Evolutionary conservation across 2,888 invertebrate species (phyloP).

Genomic region (Folsomia candida): DNA sequence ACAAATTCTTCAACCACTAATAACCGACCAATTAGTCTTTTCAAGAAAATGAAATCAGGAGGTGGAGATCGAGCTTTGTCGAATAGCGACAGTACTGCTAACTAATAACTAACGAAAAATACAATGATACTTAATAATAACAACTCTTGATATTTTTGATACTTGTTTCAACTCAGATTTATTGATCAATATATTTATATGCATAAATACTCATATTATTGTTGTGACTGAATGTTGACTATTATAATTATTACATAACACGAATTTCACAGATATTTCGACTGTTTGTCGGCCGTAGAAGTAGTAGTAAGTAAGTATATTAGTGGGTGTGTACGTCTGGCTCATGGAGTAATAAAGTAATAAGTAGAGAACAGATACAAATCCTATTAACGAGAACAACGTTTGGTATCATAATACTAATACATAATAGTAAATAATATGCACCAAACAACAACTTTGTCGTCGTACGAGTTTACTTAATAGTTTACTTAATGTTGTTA

Average conservation of each 20-base stretch:
- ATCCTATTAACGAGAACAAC: not conserved
- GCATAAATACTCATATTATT: too few species aligned
- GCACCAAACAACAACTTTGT: too few species aligned
- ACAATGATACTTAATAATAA: not conserved
- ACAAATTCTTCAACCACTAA: not conserved
- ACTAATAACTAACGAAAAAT: not conserved
- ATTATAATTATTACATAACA: not conserved
- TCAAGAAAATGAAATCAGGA: not conserved
- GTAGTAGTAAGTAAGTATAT: too few species aligned
- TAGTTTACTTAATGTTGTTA: too few species aligned
- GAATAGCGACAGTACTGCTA: not conserved
- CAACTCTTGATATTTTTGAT: not conserved
- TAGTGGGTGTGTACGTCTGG: too few species aligned
- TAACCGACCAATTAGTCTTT: conserved; percentile 11
- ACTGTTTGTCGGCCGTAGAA: too few species aligned
- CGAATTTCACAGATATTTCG: not conserved
- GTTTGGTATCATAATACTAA: not conserved
- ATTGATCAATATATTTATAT: not conserved
- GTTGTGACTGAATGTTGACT: not conserved
- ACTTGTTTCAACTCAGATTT: not conserved
- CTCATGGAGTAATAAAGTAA: too few species aligned
- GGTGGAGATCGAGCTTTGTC: not conserved
- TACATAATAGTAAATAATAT: too few species aligned
- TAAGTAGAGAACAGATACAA: not conserved
- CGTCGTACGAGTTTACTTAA: too few species aligned